phyloP scores from a whole-genome alignment of 1,140 invertebrate genomes.

The Kradibia gibbosae region DNA sequence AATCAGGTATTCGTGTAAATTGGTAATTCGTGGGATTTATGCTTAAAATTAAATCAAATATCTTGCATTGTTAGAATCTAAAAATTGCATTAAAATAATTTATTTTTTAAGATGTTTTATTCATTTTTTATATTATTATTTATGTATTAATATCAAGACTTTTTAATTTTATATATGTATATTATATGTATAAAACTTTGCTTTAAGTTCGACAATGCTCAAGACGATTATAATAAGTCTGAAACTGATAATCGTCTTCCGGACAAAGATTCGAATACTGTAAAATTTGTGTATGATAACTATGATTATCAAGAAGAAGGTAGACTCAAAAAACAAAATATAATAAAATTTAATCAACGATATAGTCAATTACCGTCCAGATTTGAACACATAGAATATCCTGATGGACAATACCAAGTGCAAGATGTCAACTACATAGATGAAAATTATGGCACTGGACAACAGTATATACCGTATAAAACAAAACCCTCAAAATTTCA shows the following conservation, averaged over 20 bases:
- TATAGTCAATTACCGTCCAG: neutral
- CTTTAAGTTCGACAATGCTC: constrained; percentile 21
- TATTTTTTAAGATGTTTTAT: too few relatives aligned
- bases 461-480: constrained; percentile 27
- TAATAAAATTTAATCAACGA: constrained; percentile 3
- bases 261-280: neutral
- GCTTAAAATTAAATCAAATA: too few relatives aligned
- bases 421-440: neutral
- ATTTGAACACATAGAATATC: neutral
- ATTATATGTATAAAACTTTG: neutral
- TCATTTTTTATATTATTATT: too few relatives aligned
- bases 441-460: constrained; percentile 14
- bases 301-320: neutral
- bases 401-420: neutral
- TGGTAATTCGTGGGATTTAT: too few relatives aligned
- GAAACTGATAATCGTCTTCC: neutral
- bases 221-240: neutral
- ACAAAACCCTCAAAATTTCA: constrained; percentile 30
- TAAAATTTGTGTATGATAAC: constrained; percentile 37
- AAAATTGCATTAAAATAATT: too few relatives aligned
- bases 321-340: neutral
- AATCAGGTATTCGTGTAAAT: too few relatives aligned
- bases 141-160: neutral
- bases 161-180: neutral
- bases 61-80: too few relatives aligned